A percentile compares a stretch with the other conserved stretches of the same genome.
Conservation (phyloP, 2,797 vertebrate genomes). For the Rhynchonycteris naso region DNA sequence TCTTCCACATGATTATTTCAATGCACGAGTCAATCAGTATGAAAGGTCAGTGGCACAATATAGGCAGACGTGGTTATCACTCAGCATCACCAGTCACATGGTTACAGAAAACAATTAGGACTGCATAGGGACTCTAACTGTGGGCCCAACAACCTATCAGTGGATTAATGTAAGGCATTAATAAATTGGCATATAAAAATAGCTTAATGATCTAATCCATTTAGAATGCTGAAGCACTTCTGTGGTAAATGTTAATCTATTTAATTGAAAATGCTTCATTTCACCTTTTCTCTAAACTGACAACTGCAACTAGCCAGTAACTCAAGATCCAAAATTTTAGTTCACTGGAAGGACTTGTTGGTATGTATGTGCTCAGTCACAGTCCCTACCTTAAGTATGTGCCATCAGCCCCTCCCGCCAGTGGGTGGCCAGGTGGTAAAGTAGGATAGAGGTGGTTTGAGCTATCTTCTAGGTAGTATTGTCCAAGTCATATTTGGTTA, state of each 20-base stretch:
- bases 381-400: not conserved
- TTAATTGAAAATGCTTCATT: slow-evolving; percentile 37
- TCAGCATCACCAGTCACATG: slow-evolving; percentile 74
- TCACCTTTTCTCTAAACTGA: slow-evolving; percentile 38
- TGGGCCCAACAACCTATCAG: slow-evolving; percentile 81
- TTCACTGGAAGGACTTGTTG: not conserved
- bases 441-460: not conserved
- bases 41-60: slow-evolving; percentile 81
- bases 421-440: not conserved
- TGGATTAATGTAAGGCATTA: slow-evolving; percentile 86
- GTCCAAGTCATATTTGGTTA: not conserved
- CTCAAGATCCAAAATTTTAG: slow-evolving; percentile 35
- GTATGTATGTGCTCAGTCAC: not conserved
- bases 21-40: slow-evolving; percentile 74
- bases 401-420: not conserved
- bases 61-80: slow-evolving; percentile 81
- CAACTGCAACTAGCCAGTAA: slow-evolving; percentile 50
- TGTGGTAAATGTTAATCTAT: slow-evolving; percentile 72
- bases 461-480: not conserved
- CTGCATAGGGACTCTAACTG: slow-evolving; percentile 77
- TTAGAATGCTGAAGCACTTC: slow-evolving; percentile 85
- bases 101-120: slow-evolving; percentile 67
- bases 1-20: slow-evolving; percentile 75
- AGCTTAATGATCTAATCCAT: slow-evolving; percentile 70
- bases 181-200: slow-evolving; percentile 82